These are phyloP conservation scores for Ophion obscuratus DNA, from an alignment of 2,888 invertebrate species.

Conservation along the genomic window DNA sequence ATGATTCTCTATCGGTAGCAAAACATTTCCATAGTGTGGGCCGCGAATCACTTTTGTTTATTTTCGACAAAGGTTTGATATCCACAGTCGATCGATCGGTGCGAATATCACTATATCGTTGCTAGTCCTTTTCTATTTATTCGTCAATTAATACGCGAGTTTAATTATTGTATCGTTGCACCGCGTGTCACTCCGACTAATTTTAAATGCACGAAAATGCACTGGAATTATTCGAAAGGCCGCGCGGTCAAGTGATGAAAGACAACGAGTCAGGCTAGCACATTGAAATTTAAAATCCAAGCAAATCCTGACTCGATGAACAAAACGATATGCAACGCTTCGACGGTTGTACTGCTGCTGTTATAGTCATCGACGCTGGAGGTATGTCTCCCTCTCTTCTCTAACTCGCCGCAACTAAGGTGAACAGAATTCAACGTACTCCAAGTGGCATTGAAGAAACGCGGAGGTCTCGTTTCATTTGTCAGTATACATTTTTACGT, in stretches of 20 bases:
- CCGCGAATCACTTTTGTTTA: not conserved
- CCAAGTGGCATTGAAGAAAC: conserved; percentile 65
- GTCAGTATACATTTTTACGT: conserved; percentile 29
- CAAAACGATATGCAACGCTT: conserved; percentile 79
- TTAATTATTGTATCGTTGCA: not conserved
- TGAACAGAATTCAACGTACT: conserved; percentile 77
- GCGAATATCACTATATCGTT: not conserved
- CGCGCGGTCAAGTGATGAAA: conserved; percentile 10
- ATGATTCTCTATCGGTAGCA: not conserved
- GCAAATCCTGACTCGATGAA: conserved; percentile 77
- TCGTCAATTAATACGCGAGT: not conserved
- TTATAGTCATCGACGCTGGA: conserved; percentile 79
- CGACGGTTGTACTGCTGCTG: conserved; percentile 77
- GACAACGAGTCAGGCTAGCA: conserved; percentile 51
- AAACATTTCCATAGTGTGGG: conserved; percentile 17
- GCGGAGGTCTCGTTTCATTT: conserved; percentile 54
- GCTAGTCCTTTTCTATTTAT: not conserved
- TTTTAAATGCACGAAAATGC: not conserved
- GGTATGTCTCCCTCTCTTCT: conserved; percentile 69
- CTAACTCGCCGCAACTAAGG: conserved; percentile 48
- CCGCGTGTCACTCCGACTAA: conserved; percentile 7
- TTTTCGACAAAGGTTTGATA: not conserved
- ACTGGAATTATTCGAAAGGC: not conserved
- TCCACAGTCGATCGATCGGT: no score
- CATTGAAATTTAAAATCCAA: conserved; percentile 52